Evolutionary conservation across 37 sponge, comb jelly and placozoan species (phyloP), one percentile per base, ranked within the genome.

Genomic region (Haliclona indistincta): DNA sequence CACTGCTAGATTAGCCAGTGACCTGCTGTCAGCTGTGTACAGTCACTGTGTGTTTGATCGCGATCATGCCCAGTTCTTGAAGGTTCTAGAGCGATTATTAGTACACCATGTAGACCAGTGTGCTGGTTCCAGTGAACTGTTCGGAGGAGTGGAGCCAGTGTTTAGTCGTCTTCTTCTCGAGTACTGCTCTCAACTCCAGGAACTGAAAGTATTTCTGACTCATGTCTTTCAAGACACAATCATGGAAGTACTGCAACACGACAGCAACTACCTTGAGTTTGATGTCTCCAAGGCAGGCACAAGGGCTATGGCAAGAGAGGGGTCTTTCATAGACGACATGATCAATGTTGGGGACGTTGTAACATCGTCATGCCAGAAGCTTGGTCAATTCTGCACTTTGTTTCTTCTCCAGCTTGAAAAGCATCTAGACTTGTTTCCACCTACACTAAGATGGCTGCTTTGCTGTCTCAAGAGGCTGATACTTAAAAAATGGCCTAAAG

Each of bases 41-140:
- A 83, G 88, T 10, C 82, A 88, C 38, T 81, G 82, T 49, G 38
- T 88, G 13, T 76, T 88, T 43, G 72, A 53, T 6, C 51, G 64
- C 2, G 88, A 88, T 61, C 84, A 83, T 76, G 62, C 53, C 41
- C 64, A 60, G 29, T 83, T 76, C n/a, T 53, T 83, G 33, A 41
- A 42, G 19, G 60, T 83, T 8, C 56, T 83, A 22, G 10, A 49
- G 17, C 70, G 68, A 11, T 49, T 83, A 2, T 61, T 83, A 30
- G 34, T 25, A 17, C 70, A 76, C 25, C 84, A 67, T 33, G 60
- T 83, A 23, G 36, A 39, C 0, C 40, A 58, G 15, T 74, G 76
- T 35, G 65, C 68, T 6, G 34, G 70, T 4, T 58, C 70, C 0
- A 75, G 68, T 39, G 84, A 83, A 5, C 63, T 83, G 38, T 75